A percentile compares a stretch with the other conserved stretches of the same genome.
Evolutionary conservation across 2,113 vertebrate species (phyloP).

Genomic region (Trematocara variabile): DNA sequence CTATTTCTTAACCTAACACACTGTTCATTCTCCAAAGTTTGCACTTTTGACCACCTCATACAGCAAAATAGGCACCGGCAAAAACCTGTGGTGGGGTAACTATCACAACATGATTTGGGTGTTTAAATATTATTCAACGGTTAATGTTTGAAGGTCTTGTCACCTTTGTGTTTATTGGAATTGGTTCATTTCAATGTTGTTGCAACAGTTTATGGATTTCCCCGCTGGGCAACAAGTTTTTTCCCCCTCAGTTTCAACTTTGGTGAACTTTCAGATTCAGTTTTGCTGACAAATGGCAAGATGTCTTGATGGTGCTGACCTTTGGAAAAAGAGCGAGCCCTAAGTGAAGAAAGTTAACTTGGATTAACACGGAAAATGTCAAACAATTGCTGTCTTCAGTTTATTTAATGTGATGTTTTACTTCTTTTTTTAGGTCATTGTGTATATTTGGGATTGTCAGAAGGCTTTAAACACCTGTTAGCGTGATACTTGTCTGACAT

Average conservation of each 20-base stretch:
- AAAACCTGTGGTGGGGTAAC: not conserved
- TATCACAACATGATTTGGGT: not conserved
- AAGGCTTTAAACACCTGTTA: not conserved
- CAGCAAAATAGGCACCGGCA: not conserved
- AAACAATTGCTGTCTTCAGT: not conserved
- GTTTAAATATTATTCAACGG: not conserved
- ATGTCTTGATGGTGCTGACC: not conserved
- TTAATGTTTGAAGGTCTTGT: not conserved
- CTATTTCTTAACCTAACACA: not conserved
- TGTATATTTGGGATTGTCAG: not conserved
- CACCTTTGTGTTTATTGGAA: not conserved
- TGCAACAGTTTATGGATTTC: not conserved
- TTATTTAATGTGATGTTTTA: not conserved
- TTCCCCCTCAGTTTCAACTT: not conserved
- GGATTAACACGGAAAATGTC: not conserved
- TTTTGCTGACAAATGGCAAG: not conserved
- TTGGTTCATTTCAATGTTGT: not conserved
- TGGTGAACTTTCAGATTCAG: not conserved
- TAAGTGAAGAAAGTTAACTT: not conserved
- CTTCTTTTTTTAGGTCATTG: not conserved
- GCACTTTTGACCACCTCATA: conserved; percentile 9
- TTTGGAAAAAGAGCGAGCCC: not conserved
- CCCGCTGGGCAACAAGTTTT: not conserved
- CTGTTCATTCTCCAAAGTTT: not conserved
- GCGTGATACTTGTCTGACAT: not conserved